Conservation (phyloP, 1,140 invertebrate genomes). For the honey bee (Apis mellifera) region DNA sequence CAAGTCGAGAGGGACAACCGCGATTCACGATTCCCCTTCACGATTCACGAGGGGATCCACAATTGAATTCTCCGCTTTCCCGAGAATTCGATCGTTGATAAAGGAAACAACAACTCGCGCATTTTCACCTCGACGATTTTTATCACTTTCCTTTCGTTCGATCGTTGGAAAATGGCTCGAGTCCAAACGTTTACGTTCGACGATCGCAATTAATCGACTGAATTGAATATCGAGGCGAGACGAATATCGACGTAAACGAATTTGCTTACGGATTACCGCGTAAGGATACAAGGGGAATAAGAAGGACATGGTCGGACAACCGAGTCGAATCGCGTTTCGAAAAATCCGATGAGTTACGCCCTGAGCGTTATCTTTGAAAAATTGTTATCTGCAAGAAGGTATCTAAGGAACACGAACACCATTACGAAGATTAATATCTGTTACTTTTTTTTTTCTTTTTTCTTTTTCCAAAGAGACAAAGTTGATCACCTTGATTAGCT, state of each 20-base stretch:
- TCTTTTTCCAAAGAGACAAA: not conserved
- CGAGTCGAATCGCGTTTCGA: not conserved
- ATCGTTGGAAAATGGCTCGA: not conserved
- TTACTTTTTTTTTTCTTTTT: no score
- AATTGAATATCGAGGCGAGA: no score
- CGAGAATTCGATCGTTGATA: constrained; percentile 29
- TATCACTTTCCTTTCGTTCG: not conserved
- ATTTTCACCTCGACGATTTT: not conserved
- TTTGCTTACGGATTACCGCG: no score
- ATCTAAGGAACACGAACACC: no score
- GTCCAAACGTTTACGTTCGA: no score
- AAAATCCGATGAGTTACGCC: no score
- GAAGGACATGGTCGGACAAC: not conserved
- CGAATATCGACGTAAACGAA: no score
- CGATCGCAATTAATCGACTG: no score
- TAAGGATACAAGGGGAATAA: not conserved
- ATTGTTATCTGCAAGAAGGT: not conserved
- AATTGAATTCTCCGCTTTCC: constrained; percentile 37
- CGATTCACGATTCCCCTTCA: constrained; percentile 19
- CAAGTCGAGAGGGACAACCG: not conserved
- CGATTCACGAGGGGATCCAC: constrained; percentile 3
- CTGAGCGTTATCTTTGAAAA: not conserved
- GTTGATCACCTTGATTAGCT: not conserved
- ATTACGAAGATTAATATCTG: not conserved
- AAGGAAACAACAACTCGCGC: not conserved